Percentiles rank a stretch among this genome's conserved stretches.
Evolutionary conservation across 2,797 vertebrate genomes (phyloP).

Genomic region (Acanthis flammea): DNA sequence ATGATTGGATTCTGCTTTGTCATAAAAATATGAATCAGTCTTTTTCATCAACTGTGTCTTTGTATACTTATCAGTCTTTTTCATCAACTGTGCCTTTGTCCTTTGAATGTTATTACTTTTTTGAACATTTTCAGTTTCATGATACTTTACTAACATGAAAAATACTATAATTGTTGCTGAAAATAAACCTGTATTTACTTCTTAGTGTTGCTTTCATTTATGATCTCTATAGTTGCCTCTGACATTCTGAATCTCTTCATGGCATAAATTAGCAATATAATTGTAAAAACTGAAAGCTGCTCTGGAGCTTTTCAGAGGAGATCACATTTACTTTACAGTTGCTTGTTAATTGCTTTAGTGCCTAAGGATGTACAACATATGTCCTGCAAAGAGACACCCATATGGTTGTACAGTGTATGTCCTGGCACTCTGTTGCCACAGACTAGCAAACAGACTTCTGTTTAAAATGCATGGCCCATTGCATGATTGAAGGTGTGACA

Average conservation of each 20-base stretch:
- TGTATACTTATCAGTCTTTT: neutral
- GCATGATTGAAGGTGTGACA: slow-evolving; percentile 34
- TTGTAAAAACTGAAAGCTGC: slow-evolving; percentile 31
- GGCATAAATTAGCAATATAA: slow-evolving; percentile 28
- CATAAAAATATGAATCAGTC: fast-evolving
- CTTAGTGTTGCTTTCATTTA: neutral
- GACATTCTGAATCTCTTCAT: neutral
- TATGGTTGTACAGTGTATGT: slow-evolving; percentile 59
- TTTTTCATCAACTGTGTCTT: neutral
- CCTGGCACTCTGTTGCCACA: slow-evolving; percentile 46
- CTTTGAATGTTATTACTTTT: neutral
- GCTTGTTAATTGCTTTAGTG: slow-evolving; percentile 64
- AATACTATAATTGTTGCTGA: neutral
- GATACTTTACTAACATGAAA: neutral
- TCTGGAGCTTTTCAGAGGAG: slow-evolving; percentile 34
- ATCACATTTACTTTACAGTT: slow-evolving; percentile 57
- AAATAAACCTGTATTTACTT: neutral
- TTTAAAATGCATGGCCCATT: slow-evolving; percentile 49
- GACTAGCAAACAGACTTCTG: slow-evolving; percentile 53
- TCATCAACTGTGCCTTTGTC: neutral
- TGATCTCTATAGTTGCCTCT: neutral
- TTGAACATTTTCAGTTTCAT: neutral
- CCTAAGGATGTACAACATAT: slow-evolving; percentile 59
- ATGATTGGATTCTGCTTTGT: neutral
- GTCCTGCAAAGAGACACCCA: slow-evolving; percentile 59